Evolutionary conservation across 2,888 invertebrate species (phyloP).

Genomic region (Synergus gifuensis): DNA sequence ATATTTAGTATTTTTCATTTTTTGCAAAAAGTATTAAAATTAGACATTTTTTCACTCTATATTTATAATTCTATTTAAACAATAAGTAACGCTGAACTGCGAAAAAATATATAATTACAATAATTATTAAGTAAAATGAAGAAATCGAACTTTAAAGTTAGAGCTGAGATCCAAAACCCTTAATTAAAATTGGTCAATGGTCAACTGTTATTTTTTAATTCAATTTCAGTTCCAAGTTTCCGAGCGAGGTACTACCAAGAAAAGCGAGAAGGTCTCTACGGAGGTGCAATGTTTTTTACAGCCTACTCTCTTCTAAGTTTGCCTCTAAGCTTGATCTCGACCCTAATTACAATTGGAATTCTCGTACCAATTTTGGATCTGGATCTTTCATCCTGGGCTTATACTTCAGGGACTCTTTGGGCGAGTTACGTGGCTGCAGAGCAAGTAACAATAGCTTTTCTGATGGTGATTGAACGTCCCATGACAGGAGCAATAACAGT

Average conservation of each 20-base stretch:
- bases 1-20: too few species aligned
- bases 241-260: slow-evolving; percentile 96
- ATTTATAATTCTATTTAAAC: too few species aligned
- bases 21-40: too few species aligned
- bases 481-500: slow-evolving; percentile 88
- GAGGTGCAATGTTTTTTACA: slow-evolving; percentile 89
- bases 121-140: too few species aligned
- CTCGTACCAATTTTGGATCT: slow-evolving; percentile 81
- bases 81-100: too few species aligned
- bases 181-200: too few species aligned
- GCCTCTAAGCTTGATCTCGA: slow-evolving; percentile 89
- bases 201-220: neutral
- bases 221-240: slow-evolving; percentile 85
- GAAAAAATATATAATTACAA: too few species aligned
- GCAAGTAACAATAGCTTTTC: slow-evolving; percentile 89
- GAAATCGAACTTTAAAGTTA: too few species aligned
- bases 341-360: slow-evolving; percentile 85
- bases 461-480: slow-evolving; percentile 89
- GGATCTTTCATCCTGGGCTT: slow-evolving; percentile 68
- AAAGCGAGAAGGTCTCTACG: slow-evolving; percentile 92
- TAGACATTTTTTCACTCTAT: too few species aligned
- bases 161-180: too few species aligned
- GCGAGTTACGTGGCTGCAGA: slow-evolving; percentile 92
- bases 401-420: slow-evolving; percentile 83
- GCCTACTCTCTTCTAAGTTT: slow-evolving; percentile 90